Evolutionary conservation across 2,797 vertebrate genomes (phyloP), one percentile per base, ranked within the genome.

Genomic region (Chelonia mydas): DNA sequence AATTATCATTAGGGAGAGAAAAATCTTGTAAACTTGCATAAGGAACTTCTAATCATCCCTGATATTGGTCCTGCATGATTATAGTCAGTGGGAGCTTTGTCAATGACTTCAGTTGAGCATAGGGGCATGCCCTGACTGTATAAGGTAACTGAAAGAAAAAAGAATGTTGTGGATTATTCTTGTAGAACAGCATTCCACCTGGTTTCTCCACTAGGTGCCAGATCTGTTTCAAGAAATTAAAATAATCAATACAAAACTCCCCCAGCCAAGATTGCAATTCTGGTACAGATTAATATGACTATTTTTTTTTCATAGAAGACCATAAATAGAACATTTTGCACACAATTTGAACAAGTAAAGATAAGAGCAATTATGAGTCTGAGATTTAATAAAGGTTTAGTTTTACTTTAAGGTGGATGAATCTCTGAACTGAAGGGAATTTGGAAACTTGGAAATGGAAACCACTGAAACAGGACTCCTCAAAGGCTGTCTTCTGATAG

Each of bases 171-270:
- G 59, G 59, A 61, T 61, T 61, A 17, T 61, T 61, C 31, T 61
- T 61, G 28, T 17, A 61, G 72, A 83, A 10, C 9, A 54, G 53
- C 72, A 80, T 49, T 89, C 87, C 49, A 88, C 25, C 49, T 7
- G 2, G 2, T 83, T 97, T 88, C 84, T 90, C 82, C 72, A 65
- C 83, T 15, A 87, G 50, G 50, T 94, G 16, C 49, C 85, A 1
- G 72, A 17, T 92, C n/a, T 94, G 47, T 53, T 15, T 91, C 53
- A 65, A 80, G 89, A 96, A 95, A 89, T 74, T 41, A 95, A 95
- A 49, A 90, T 83, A 49, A 93, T 79, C n/a, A 84, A 68, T 31
- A 81, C 53, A 79, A 93, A 91, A 54, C 61, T 92, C 47, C 25
- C 5, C 12, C 83, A 90, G 72, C 54, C 74, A 31, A 3, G 45